Percentiles rank a stretch among this genome's conserved stretches.
These are phyloP conservation scores for Coturnix japonica DNA, from an alignment of 2,113 vertebrate genomes.

Conservation along the genomic window DNA sequence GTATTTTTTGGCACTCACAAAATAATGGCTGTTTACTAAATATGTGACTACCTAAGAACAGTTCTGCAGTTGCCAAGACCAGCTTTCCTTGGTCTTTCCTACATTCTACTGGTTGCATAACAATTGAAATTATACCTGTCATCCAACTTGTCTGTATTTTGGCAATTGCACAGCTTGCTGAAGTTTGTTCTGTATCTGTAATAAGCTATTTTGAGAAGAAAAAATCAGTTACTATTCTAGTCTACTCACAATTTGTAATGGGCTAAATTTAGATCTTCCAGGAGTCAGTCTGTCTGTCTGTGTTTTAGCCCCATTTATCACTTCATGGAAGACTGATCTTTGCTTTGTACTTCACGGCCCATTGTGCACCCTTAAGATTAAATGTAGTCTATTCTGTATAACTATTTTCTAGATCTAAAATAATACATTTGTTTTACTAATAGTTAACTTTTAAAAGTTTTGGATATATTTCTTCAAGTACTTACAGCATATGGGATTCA, in stretches of 20 bases:
- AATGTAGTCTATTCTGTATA: not conserved
- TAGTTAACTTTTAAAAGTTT: not conserved
- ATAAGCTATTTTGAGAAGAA: slow-evolving; percentile 41
- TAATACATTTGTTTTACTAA: slow-evolving; percentile 17
- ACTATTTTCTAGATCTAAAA: not conserved
- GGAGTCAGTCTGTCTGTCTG: slow-evolving; percentile 56
- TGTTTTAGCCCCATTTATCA: slow-evolving; percentile 26
- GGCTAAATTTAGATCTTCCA: slow-evolving; percentile 49
- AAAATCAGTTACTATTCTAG: slow-evolving; percentile 56
- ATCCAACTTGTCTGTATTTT: slow-evolving; percentile 46
- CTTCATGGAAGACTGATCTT: slow-evolving; percentile 28
- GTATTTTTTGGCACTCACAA: not conserved
- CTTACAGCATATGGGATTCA: not conserved
- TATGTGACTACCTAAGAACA: not conserved
- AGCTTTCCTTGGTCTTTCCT: not conserved
- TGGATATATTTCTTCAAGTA: not conserved
- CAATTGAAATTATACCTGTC: slow-evolving; percentile 9
- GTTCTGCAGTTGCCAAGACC: not conserved
- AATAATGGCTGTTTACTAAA: not conserved
- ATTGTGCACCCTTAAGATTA: slow-evolving; percentile 39
- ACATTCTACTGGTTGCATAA: not conserved
- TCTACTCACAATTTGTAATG: not conserved
- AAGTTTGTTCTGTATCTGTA: slow-evolving; percentile 48
- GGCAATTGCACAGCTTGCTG: slow-evolving; percentile 38
- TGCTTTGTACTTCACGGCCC: slow-evolving; percentile 60